phyloP scores from a whole-genome alignment of 2,113 vertebrate species.

The Sterna hirundo region DNA sequence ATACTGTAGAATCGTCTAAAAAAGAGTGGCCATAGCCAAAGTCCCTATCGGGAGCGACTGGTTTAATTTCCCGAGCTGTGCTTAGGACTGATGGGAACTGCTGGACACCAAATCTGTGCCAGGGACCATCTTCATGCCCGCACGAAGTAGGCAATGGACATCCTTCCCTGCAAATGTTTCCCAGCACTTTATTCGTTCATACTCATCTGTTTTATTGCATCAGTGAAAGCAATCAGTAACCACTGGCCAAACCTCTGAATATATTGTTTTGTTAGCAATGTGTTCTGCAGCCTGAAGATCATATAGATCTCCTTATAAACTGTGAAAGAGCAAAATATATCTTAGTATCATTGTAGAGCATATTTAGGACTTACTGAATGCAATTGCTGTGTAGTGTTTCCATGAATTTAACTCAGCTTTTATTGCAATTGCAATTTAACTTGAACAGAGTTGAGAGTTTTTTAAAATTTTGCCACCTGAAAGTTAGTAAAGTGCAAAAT shows the following conservation, averaged over 20 bases:
- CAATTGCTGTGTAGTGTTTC: background rate
- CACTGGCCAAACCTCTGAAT: background rate
- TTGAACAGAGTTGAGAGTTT: background rate
- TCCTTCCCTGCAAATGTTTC: background rate
- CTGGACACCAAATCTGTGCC: background rate
- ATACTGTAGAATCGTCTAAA: background rate
- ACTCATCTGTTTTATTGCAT: background rate
- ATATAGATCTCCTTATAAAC: background rate
- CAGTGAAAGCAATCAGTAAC: background rate
- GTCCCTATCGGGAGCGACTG: background rate
- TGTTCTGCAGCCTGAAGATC: background rate
- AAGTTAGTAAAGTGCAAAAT: background rate
- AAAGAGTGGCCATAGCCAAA: background rate
- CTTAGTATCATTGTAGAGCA: background rate
- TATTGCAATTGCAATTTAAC: background rate
- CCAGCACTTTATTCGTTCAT: background rate
- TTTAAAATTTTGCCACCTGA: background rate
- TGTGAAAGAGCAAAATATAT: background rate
- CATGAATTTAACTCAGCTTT: background rate
- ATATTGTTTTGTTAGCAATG: background rate
- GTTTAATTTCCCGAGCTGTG: background rate
- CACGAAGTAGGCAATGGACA: background rate
- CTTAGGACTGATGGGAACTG: background rate
- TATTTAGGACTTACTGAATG: background rate
- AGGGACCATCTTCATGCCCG: background rate